These are phyloP conservation scores for Sander vitreus DNA, from an alignment of 2,113 vertebrate genomes.

Conservation along the genomic window DNA sequence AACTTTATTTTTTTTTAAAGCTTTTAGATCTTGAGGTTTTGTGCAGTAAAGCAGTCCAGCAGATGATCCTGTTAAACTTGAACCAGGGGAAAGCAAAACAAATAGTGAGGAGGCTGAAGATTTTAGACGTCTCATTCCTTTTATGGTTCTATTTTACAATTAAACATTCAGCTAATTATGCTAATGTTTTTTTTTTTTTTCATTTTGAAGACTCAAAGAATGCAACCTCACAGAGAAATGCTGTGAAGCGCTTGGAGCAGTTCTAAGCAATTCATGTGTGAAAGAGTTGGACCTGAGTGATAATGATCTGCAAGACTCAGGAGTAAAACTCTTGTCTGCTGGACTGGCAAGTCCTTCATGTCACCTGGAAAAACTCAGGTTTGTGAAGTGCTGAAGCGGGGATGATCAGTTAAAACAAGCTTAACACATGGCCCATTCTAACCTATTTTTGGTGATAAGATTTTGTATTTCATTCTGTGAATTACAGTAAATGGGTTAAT, in stretches of 20 bases:
- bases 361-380: conserved; percentile 49
- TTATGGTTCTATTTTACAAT: not conserved
- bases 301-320: conserved; percentile 35
- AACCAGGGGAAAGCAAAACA: too few species aligned
- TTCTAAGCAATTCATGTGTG: conserved; percentile 3
- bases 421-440: not conserved
- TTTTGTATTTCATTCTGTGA: too few species aligned
- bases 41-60: too few species aligned
- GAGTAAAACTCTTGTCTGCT: conserved; percentile 16
- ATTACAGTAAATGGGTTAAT: not conserved
- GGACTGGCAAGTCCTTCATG: conserved; percentile 37
- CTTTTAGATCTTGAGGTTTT: too few species aligned
- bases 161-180: not conserved
- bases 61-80: too few species aligned
- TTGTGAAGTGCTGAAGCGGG: not conserved
- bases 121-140: not conserved
- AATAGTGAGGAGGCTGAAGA: not conserved
- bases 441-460: not conserved
- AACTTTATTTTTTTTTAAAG: too few species aligned
- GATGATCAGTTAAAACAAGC: not conserved
- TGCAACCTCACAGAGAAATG: conserved; percentile 37
- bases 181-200: not conserved
- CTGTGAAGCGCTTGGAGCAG: conserved; percentile 2
- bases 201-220: conserved; percentile 37
- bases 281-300: conserved; percentile 43